Base-by-base conservation (phyloP, 35 echinoderm and acorn worm genomes). In the Diadema setosum region DNA sequence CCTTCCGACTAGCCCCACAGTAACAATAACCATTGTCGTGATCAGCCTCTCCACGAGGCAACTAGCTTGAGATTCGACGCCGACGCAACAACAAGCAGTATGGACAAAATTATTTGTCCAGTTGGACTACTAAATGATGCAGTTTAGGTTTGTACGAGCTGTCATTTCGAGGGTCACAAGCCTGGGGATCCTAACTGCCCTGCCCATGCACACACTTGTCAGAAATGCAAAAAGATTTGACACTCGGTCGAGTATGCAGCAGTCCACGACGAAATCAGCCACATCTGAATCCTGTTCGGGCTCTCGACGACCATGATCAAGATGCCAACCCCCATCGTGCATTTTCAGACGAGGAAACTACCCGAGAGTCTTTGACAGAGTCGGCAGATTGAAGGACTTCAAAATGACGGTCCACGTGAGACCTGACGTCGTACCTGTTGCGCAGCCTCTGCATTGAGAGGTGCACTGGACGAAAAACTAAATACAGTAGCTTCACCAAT, bases 401-500 rank as follows among this genome's bases (percentile, higher is more conserved):
- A n/a, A 52, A n/a, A 52, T 52, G 9, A 52, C 9, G n/a, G 48
- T 52, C n/a, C 48, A 52, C n/a, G 48, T 52, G 48, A 52, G n/a
- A 52, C 48, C 48, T n/a, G 48, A 52, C 48, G n/a, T 52, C 48
- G n/a, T 60, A 58, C 81, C 81, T 9, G 81, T 83, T 3, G 58
- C 84, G 16, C 84, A 86, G 39, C 57, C 57, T 2, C 40, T 23
- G 14, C 31, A 61, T 17, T 34, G 57, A 14, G 84, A 14, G 24
- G 39, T 14, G 75, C 37, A 86, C 58, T 86, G 33, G 84, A 86
- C 24, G 24, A 73, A 17, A 73, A 86, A 43, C 3, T n/a, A n/a
- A n/a, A n/a, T 86, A n/a, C 25, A 78, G 14, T 57, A 86, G 39
- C 39, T 86, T 1, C 15, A 36, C n/a, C n/a, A 21, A 73, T 75